Conservation (phyloP, 2,113 vertebrate species). For the Dicaeum eximium region DNA sequence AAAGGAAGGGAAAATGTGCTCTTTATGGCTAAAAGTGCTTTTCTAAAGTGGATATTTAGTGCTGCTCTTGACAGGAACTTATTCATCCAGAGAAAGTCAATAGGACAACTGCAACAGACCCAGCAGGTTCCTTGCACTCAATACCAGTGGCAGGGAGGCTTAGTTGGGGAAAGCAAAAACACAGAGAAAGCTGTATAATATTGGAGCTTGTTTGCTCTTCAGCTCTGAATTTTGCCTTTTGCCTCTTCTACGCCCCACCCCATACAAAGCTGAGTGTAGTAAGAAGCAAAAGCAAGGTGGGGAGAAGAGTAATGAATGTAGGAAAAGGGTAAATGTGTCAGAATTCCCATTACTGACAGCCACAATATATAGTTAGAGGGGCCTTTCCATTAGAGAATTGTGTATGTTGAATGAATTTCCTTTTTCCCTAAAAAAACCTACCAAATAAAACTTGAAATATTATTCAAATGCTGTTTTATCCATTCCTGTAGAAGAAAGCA, state of each 20-base stretch:
- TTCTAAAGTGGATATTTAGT: slow-evolving; percentile 59
- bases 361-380: neutral
- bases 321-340: neutral
- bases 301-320: neutral
- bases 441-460: neutral
- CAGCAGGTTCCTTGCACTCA: slow-evolving; percentile 8
- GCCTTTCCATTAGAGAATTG: neutral
- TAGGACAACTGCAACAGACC: slow-evolving; percentile 51
- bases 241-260: neutral
- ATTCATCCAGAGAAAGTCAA: slow-evolving; percentile 54
- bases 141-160: slow-evolving; percentile 1
- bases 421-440: neutral
- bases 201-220: neutral
- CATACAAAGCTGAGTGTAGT: neutral
- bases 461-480: neutral
- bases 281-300: neutral
- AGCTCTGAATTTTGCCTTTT: neutral
- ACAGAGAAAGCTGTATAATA: neutral
- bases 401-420: neutral
- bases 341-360: neutral
- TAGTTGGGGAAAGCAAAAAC: slow-evolving; percentile 16
- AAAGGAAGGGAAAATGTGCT: slow-evolving; percentile 25
- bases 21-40: slow-evolving; percentile 49
- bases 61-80: slow-evolving; percentile 49
- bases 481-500: neutral